Evolutionary conservation across 2,888 invertebrate species (phyloP), one percentile per base, ranked within the genome.

Genomic region (Xestia sexstrigata): DNA sequence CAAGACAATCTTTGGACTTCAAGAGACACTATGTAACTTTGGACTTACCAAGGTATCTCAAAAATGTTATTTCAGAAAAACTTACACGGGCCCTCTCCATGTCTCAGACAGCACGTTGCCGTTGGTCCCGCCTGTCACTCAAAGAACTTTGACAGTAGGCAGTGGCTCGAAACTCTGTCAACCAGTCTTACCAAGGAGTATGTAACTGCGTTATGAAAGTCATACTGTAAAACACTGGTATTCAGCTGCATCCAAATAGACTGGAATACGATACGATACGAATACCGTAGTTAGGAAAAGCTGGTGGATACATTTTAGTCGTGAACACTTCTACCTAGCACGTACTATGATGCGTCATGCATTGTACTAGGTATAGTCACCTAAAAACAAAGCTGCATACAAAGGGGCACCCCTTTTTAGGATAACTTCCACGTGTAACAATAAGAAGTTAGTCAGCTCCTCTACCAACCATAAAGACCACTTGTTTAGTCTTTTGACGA

Each of bases 381-480:
- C 45, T 55, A 70, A 71, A 76, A n/a, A 76, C 63, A 52, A n/a
- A 52, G 17, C 52, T 63, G 62, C 42, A 76, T 52, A 17, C 63
- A 52, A 52, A 76, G 30, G 42, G 63, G 42, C 42, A 45, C 20
- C 75, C 49, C 39, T 42, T 49, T 74, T 71, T 39, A 15, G 74
- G 74, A 13, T 26, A 26, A 17, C 13, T 8, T 66, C n/a, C 39
- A 3, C 15, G 45, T 26, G 26, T 47, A 20, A 42, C 42, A 26
- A 66, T 26, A 1, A 39, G 2, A 0, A 63, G 2, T 63, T 39
- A 63, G 39, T 63, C 39, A 63, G 63, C 63, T 39, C 35, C 26
- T 13, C 39, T 13, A 2, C 35, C 26, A 39, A 39, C n/a, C 23
- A 13, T n/a, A 39, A 0, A 0, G 23, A 39, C 13, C 6, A n/a